These are phyloP conservation scores for Xiphophorus couchianus DNA, from an alignment of 2,113 vertebrate genomes.

Conservation along the genomic window DNA sequence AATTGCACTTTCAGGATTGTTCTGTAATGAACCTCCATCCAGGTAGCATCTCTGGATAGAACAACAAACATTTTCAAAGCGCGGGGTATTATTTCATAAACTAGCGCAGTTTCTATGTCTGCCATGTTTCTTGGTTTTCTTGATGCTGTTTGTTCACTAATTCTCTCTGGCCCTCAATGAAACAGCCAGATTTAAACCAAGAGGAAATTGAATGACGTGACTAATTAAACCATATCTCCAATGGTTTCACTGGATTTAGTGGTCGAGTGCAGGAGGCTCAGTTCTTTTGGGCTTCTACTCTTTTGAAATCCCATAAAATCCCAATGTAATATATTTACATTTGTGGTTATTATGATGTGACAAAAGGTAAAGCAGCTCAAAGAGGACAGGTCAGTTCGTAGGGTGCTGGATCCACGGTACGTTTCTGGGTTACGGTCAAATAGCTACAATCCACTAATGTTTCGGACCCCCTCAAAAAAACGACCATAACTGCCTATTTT, in stretches of 20 bases:
- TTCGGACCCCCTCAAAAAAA: too few species aligned
- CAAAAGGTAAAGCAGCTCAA: neutral
- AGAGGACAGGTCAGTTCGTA: neutral
- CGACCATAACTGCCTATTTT: too few species aligned
- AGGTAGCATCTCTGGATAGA: too few species aligned
- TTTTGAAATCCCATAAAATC: neutral
- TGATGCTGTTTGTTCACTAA: neutral
- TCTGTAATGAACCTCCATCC: too few species aligned
- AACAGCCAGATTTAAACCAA: neutral
- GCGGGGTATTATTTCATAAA: neutral
- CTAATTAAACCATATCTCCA: neutral
- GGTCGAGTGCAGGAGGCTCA: neutral
- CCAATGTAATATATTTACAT: neutral
- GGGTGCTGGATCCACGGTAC: too few species aligned
- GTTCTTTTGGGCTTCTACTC: neutral
- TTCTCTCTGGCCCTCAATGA: neutral
- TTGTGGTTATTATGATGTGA: neutral
- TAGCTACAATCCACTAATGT: too few species aligned
- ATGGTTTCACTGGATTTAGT: too few species aligned
- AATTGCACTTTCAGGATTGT: too few species aligned
- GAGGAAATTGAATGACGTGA: neutral
- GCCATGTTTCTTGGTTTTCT: neutral
- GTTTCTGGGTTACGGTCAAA: too few species aligned
- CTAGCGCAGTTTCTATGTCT: neutral
- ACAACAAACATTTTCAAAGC: neutral